These are phyloP conservation scores for Steinernema carpocapsae DNA, from an alignment of 2,888 invertebrate species.

Conservation along the genomic window DNA sequence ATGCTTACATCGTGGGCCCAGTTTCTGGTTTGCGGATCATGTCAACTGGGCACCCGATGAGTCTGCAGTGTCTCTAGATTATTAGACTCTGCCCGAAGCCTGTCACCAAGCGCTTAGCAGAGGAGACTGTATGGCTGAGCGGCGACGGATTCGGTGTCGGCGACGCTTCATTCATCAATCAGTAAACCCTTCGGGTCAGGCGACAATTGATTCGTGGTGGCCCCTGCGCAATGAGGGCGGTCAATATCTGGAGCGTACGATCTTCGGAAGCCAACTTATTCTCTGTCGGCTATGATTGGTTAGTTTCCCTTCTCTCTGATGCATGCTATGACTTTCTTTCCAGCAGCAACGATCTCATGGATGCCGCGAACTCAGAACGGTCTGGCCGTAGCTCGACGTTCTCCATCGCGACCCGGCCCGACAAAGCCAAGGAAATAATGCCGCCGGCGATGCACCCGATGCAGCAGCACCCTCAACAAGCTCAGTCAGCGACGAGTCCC, in stretches of 20 bases:
- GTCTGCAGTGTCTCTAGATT: too few relatives aligned
- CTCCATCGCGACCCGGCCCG: background rate
- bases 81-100: too few relatives aligned
- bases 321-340: background rate
- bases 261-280: background rate
- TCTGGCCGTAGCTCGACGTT: constrained; percentile 17
- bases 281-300: background rate
- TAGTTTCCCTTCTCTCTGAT: background rate
- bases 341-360: background rate
- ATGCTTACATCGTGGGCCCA: too few relatives aligned
- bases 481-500: background rate
- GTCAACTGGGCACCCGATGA: too few relatives aligned
- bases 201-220: too few relatives aligned
- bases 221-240: too few relatives aligned
- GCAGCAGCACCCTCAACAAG: background rate
- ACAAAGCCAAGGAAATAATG: background rate
- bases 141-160: too few relatives aligned
- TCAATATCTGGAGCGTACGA: background rate
- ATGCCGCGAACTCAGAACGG: background rate
- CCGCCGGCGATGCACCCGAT: background rate
- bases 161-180: too few relatives aligned
- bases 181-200: too few relatives aligned
- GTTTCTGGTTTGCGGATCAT: too few relatives aligned
- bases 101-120: too few relatives aligned
- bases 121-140: too few relatives aligned